Evolutionary conservation across 30 jellyfish, hydroid and myxozoan species (phyloP), one percentile per base, ranked within the genome.

Genomic region (Pseudorhiza aurosa): DNA sequence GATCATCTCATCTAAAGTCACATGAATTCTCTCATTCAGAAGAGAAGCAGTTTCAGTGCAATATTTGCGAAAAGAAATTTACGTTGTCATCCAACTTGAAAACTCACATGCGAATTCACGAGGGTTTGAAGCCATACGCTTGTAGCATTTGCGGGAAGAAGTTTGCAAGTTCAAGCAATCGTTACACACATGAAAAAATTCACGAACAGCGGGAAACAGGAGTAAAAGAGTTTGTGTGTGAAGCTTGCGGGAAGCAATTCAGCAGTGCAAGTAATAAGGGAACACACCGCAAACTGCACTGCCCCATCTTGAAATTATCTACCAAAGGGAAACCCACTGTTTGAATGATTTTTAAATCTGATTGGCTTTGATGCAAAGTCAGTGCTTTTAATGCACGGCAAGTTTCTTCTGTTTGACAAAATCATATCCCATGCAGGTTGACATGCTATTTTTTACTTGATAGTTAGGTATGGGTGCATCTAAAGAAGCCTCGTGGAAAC

Each of bases 121-220:
- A 70, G 22, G 91, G 91, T 11, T 21, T 80, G 25, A 80, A 80
- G 77, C 91, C 91, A 10, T 80, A 63, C 40, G 56, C 91, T 12
- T 80, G 91, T 47, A 84, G 65, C 31, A 15, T 65, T 6, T 80
- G 91, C 26, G 91, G 91, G 49, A 80, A 80, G 28, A 39, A 80
- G 26, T 80, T 80, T 71, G 47, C 84, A 33, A 64, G 77, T 35
- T 80, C 91, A 36, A 80, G 91, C 47, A 80, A 80, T 43, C 81
- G 91, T 3, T 65, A 80, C 65, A 80, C 91, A 39, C 91, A 80
- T 56, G 84, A 80, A 65, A 80, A 80, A 72, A 80, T 80, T 15
- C 91, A 80, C 75, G 72, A 64, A 39, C 91, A 80, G 36, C 82
- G 65, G 26, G 91, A 51, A 35, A 49, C 91, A 12, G 91, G 91